Conservation (phyloP, 2,888 invertebrate species). For the Eupithecia subumbrata region DNA sequence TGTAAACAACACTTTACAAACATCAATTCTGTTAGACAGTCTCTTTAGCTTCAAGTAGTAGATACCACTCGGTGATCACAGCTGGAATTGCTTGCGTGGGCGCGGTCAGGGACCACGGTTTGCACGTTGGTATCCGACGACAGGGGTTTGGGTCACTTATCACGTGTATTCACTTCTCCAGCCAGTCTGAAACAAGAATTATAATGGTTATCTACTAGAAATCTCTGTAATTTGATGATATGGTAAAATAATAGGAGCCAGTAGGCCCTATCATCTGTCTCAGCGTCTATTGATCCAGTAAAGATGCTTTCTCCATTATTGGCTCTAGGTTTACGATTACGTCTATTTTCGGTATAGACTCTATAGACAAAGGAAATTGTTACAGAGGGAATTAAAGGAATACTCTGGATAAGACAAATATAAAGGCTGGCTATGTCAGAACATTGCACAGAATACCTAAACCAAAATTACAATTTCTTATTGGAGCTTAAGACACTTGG, state of each 20-base stretch:
- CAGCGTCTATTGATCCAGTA: not conserved
- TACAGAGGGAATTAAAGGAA: not conserved
- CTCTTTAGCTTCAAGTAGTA: conserved; percentile 63
- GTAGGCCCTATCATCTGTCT: not conserved
- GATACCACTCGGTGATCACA: conserved; percentile 62
- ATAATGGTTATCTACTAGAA: not conserved
- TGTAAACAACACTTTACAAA: conserved; percentile 65
- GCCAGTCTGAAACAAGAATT: conserved; percentile 87
- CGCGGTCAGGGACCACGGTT: conserved; percentile 34
- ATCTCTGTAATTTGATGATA: not conserved
- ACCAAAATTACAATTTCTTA: not conserved
- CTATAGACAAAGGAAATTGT: not conserved
- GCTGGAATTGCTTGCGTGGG: conserved; percentile 56
- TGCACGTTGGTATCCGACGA: conserved; percentile 33
- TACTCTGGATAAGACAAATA: not conserved
- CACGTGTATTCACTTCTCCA: conserved; percentile 98
- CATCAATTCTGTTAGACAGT: conserved; percentile 81
- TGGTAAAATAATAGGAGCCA: not conserved
- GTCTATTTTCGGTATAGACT: not conserved
- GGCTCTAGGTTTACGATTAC: not conserved
- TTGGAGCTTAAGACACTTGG: not conserved
- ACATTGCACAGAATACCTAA: not conserved
- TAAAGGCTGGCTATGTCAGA: not conserved
- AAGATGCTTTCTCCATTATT: not conserved
- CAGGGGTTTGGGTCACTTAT: conserved; percentile 84